phyloP scores from a whole-genome alignment of 2,888 invertebrate species.

The Maniola hyperantus region DNA sequence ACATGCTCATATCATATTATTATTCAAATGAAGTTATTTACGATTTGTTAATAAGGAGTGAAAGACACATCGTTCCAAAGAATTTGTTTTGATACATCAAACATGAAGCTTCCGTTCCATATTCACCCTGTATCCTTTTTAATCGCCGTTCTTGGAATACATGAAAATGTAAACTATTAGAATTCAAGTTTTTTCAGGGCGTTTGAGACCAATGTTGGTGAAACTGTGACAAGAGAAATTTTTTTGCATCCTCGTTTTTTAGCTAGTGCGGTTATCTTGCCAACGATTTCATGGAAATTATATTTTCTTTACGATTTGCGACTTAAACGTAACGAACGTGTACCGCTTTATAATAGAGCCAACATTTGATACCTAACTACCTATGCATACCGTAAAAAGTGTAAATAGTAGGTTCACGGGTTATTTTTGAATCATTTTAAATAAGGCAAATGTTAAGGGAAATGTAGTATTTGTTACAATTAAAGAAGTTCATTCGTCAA shows the following conservation, averaged over 20 bases:
- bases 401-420: background rate
- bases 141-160: conserved; percentile 25
- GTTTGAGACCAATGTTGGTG: conserved; percentile 25
- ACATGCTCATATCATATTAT: background rate
- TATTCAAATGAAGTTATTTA: background rate
- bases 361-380: background rate
- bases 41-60: conserved; percentile 4
- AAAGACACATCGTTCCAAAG: conserved; percentile 18
- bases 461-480: too few species aligned
- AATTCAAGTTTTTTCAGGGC: conserved; percentile 28
- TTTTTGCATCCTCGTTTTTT: conserved; percentile 41
- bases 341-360: background rate
- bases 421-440: too few species aligned
- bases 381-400: background rate
- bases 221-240: conserved; percentile 39
- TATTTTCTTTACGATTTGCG: conserved; percentile 41
- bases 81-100: conserved; percentile 25
- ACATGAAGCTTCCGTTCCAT: conserved; percentile 36
- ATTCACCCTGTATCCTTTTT: conserved; percentile 30
- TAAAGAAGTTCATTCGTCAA: too few species aligned
- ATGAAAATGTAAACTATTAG: conserved; percentile 27
- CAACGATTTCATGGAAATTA: conserved; percentile 43
- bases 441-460: too few species aligned
- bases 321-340: background rate
- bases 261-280: conserved; percentile 40